Evolutionary conservation across 1,140 invertebrate genomes (phyloP).

Genomic region (Tetramorium simillimum): DNA sequence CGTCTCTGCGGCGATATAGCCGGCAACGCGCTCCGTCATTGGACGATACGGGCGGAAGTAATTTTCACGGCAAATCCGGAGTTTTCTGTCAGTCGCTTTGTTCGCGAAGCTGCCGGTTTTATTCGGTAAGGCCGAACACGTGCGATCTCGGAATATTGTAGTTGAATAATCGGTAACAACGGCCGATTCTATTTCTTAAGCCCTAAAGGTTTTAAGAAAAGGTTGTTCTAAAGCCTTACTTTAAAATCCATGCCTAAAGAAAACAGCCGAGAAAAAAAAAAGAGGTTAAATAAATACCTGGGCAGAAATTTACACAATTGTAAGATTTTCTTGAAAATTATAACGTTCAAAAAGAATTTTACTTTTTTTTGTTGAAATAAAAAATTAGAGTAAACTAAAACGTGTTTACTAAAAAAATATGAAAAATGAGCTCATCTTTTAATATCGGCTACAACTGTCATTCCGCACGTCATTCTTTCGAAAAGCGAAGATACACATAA

Average conservation of each 20-base stretch:
- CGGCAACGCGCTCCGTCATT: neutral
- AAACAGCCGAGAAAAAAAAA: neutral
- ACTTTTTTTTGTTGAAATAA: neutral
- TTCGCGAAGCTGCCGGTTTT: neutral
- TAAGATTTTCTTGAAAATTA: too few relatives aligned
- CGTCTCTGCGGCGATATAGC: neutral
- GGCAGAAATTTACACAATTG: neutral
- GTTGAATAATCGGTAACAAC: neutral
- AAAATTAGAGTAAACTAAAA: neutral
- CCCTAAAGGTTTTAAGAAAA: neutral
- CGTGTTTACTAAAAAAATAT: neutral
- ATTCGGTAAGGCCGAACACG: neutral
- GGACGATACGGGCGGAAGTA: slow-evolving; percentile 30
- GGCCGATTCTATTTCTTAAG: neutral
- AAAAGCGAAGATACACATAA: neutral
- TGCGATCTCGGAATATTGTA: neutral
- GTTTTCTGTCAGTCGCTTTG: slow-evolving; percentile 14
- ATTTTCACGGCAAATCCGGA: slow-evolving; percentile 32
- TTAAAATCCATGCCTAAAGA: neutral
- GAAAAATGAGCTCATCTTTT: neutral
- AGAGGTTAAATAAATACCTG: neutral
- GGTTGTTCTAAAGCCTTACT: neutral
- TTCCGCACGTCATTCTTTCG: neutral
- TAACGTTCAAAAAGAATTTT: neutral
- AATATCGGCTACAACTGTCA: neutral